Conservation (phyloP, 2,888 invertebrate genomes). For the Drosophila longiperda region DNA sequence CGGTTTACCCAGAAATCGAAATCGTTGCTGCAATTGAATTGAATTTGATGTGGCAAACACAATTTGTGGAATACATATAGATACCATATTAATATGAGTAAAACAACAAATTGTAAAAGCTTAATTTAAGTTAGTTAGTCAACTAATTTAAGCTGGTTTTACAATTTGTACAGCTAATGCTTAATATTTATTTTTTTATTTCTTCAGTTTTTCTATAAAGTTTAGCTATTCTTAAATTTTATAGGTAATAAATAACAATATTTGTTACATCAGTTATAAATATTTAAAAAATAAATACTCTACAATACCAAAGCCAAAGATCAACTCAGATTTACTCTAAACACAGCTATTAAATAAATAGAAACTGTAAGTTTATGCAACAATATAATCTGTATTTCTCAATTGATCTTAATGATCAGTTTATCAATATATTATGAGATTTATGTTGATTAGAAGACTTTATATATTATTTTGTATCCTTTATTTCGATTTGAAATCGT, state of each 20-base stretch:
- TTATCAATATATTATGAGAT: too few relatives aligned
- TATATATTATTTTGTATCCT: not conserved
- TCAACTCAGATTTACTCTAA: not conserved
- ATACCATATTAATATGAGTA: not conserved
- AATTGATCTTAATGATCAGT: too few relatives aligned
- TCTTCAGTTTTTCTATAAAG: too few relatives aligned
- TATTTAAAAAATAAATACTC: too few relatives aligned
- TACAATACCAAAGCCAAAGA: not conserved
- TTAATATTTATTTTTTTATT: not conserved
- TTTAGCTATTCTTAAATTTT: too few relatives aligned
- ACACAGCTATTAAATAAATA: too few relatives aligned
- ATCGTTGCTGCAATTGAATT: not conserved
- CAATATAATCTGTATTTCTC: too few relatives aligned
- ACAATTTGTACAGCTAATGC: not conserved
- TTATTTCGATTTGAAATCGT: not conserved
- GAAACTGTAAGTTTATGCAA: too few relatives aligned
- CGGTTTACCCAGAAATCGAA: slow-evolving; percentile 27
- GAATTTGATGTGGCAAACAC: not conserved
- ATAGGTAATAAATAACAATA: too few relatives aligned
- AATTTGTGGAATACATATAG: not conserved
- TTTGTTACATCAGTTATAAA: too few relatives aligned
- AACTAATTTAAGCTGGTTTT: not conserved
- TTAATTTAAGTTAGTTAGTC: not conserved
- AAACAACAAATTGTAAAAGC: not conserved
- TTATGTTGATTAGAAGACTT: too few relatives aligned